Conservation (phyloP, 1,140 invertebrate genomes). For the Drosophila kurseongensis region DNA sequence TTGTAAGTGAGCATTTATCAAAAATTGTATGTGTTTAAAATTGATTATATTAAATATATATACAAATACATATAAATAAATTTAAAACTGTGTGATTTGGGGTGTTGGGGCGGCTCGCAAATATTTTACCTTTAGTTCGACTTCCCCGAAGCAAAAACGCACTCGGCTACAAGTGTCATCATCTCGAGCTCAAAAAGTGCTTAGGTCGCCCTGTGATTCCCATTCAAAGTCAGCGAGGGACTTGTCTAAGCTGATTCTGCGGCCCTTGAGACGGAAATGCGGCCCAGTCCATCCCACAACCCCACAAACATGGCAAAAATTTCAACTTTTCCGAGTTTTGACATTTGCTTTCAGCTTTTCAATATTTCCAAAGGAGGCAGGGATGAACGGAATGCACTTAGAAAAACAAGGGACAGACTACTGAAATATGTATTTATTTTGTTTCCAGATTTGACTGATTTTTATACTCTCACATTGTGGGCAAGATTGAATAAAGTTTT, state of each 20-base stretch:
- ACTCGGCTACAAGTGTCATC: conserved; percentile 55
- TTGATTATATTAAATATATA: conserved; percentile 83
- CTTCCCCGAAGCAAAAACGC: conserved; percentile 10
- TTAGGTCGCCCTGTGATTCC: conserved; percentile 40
- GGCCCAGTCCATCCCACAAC: background rate
- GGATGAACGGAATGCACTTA: conserved; percentile 5
- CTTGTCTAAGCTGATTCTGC: conserved; percentile 63
- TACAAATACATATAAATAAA: conserved; percentile 74
- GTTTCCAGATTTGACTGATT: too few species aligned
- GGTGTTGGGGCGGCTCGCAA: background rate
- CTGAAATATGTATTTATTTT: too few species aligned
- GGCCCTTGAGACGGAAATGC: conserved; percentile 54
- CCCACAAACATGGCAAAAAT: conserved; percentile 13
- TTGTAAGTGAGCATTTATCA: conserved; percentile 82
- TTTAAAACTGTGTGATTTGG: conserved; percentile 50
- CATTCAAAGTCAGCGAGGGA: conserved; percentile 44
- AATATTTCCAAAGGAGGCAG: background rate
- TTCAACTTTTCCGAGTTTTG: conserved; percentile 65
- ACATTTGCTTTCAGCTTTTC: conserved; percentile 66
- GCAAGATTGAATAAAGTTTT: too few species aligned
- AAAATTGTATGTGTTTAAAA: conserved; percentile 83
- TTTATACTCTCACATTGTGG: too few species aligned
- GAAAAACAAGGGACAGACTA: background rate
- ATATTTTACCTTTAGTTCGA: conserved; percentile 6
- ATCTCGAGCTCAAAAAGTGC: conserved; percentile 56